Base-by-base conservation (phyloP, 2,113 vertebrate genomes). In the Gasterosteus nipponicus region DNA sequence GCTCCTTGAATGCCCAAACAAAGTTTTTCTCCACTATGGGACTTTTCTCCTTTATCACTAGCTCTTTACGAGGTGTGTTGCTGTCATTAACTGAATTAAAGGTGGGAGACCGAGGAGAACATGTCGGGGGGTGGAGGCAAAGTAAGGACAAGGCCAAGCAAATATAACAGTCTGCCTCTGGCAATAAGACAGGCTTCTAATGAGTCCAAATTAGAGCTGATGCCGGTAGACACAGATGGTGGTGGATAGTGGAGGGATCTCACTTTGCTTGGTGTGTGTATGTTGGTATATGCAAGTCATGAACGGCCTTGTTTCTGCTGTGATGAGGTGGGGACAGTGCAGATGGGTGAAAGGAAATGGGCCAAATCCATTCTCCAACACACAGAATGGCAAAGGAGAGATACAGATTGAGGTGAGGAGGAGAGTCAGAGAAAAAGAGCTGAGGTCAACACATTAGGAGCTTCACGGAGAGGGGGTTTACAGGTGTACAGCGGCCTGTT, bases 221-320 rank as follows among this genome's bases (percentile, higher is more conserved):
- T 83, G 83, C 77, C 15, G 16, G 66, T 33, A 75, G 80, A 63
- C 76, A 42, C 87, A 91, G 90, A 91, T 90, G 90, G 90, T 35
- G n/a, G 56, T 15, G 64, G 68, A 80, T 78, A 90, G 72, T 9
- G 46, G 57, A 41, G 54, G 46, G 47, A 33, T 10, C n/a, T 61
- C 6, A 0, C 29, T 39, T 12, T n/a, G 35, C 33, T 62, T 2
- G 0, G 70, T 74, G 69, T 61, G 63, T 35, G 42, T 66, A 44
- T 46, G 46, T 54, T 59, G 69, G 61, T 29, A 69, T 33, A 70
- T 46, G 75, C 19, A 11, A 2, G n/a, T 74, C 29, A 18, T 68
- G 65, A 63, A 53, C n/a, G 5, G 51, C 42, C 75, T 75, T 64
- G 68, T 75, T 69, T 77, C 66, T 42, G 35, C 75, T 0, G 42